These are phyloP conservation scores for Urocolius indicus DNA, from an alignment of 2,113 vertebrate genomes.

Conservation along the genomic window DNA sequence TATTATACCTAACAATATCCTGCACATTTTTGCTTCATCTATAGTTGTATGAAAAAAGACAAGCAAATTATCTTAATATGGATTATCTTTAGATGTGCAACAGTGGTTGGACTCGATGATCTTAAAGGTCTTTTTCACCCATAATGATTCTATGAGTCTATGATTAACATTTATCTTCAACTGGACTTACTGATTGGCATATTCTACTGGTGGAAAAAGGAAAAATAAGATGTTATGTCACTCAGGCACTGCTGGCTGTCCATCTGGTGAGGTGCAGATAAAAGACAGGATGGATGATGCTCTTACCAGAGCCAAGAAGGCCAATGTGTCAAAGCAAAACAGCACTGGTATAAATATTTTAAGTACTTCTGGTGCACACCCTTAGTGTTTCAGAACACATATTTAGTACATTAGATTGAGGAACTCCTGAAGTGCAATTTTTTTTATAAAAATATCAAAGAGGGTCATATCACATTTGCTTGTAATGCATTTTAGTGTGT, in stretches of 20 bases:
- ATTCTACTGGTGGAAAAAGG: background rate
- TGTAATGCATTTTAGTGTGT: background rate
- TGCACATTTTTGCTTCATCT: background rate
- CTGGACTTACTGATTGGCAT: rapidly evolving
- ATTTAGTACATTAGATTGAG: background rate
- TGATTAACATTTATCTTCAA: background rate
- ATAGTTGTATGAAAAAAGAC: background rate
- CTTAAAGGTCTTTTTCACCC: too few relatives aligned
- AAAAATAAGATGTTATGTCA: background rate
- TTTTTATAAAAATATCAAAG: background rate
- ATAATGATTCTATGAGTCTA: too few relatives aligned
- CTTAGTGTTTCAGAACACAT: background rate
- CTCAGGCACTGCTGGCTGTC: background rate
- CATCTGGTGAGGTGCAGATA: background rate
- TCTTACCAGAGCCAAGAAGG: background rate
- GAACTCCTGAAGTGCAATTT: background rate
- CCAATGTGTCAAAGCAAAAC: background rate
- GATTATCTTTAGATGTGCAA: background rate
- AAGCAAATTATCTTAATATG: background rate
- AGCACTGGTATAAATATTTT: background rate
- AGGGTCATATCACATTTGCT: background rate
- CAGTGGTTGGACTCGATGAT: too few relatives aligned
- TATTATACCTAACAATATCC: background rate
- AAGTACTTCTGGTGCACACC: background rate
- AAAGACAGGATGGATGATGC: background rate